phyloP scores from a whole-genome alignment of 1,140 invertebrate genomes.

The Elymnias hypermnestra region DNA sequence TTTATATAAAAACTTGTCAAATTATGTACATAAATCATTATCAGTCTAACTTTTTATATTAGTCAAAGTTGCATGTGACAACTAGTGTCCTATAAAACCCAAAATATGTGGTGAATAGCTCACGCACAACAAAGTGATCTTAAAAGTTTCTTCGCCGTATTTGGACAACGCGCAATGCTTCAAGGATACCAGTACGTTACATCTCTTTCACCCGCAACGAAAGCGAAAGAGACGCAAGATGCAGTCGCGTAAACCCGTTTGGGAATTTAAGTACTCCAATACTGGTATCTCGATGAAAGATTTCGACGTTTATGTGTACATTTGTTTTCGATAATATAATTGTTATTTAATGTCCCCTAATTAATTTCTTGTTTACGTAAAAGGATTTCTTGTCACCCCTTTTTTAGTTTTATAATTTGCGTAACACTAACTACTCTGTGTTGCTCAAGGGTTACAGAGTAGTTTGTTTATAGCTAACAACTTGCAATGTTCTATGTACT shows the following conservation, averaged over 20 bases:
- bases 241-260: constrained; percentile 7
- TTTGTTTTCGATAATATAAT: constrained; percentile 3
- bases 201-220: constrained; percentile 7
- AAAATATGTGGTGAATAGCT: background rate
- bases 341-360: background rate
- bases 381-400: background rate
- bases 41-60: too few relatives aligned
- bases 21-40: too few relatives aligned
- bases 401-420: too few relatives aligned
- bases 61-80: too few relatives aligned
- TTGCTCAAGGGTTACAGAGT: too few relatives aligned
- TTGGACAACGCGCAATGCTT: constrained; percentile 12
- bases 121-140: constrained; percentile 11
- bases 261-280: constrained; percentile 1
- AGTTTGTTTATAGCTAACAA: too few relatives aligned
- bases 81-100: background rate
- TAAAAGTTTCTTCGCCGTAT: constrained; percentile 17
- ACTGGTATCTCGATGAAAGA: constrained; percentile 3
- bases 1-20: too few relatives aligned
- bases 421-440: too few relatives aligned
- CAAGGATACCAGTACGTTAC: constrained; percentile 12
- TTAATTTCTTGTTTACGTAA: background rate
- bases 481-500: too few relatives aligned
- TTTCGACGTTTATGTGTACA: constrained; percentile 8
- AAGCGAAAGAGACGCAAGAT: constrained; percentile 7